Conservation (phyloP, 23 tunicate species). For the Oikopleura albicans region DNA sequence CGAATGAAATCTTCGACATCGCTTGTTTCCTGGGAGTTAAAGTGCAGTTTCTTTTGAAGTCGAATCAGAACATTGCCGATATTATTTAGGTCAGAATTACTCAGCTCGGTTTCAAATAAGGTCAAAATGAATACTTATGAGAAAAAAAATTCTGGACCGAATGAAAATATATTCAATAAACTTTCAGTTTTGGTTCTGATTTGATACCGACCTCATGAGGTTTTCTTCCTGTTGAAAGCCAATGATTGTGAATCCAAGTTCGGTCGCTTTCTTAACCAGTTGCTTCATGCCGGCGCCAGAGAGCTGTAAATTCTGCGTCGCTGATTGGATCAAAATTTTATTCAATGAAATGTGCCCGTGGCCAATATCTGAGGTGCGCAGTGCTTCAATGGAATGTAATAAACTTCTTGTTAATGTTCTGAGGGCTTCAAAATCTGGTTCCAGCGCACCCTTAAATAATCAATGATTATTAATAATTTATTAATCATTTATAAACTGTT, state of each 20-base stretch:
- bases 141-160: too few relatives aligned
- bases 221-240: too few relatives aligned
- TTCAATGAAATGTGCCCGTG: not conserved
- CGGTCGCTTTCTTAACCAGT: not conserved
- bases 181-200: too few relatives aligned
- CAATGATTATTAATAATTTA: too few relatives aligned
- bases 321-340: not conserved
- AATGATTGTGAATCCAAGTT: not conserved
- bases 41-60: not conserved
- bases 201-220: too few relatives aligned
- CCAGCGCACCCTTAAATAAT: not conserved
- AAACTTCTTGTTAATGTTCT: not conserved
- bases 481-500: too few relatives aligned
- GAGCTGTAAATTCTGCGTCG: not conserved
- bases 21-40: not conserved
- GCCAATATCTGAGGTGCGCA: not conserved
- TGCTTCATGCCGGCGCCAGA: slow-evolving; percentile 8
- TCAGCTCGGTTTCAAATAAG: not conserved
- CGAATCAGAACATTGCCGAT: not conserved
- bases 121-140: too few relatives aligned
- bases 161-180: too few relatives aligned
- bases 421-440: not conserved
- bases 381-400: not conserved
- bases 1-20: not conserved
- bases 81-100: not conserved